Evolutionary conservation across 1,140 invertebrate genomes (phyloP).

Genomic region (Parapsyche elsis): DNA sequence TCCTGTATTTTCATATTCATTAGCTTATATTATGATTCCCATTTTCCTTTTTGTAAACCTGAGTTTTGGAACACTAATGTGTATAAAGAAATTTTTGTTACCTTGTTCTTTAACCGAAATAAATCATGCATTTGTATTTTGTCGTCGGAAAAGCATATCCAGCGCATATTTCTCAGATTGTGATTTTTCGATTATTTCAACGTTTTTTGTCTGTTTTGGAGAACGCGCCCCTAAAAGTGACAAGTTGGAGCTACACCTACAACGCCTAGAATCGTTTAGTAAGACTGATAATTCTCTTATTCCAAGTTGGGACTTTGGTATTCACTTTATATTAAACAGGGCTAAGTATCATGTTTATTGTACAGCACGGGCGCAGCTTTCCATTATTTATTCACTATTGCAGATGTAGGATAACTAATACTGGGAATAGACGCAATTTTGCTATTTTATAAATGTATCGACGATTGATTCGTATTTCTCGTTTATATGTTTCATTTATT

Average conservation of each 20-base stretch:
- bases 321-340: slow-evolving; percentile 19
- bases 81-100: neutral
- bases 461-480: no score
- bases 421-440: no score
- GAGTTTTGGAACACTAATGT: neutral
- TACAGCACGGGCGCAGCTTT: neutral
- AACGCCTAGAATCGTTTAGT: slow-evolving; percentile 51
- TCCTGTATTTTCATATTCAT: no score
- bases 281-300: slow-evolving; percentile 42
- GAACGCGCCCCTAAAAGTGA: slow-evolving; percentile 42
- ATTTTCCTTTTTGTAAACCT: neutral
- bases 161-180: neutral
- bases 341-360: neutral
- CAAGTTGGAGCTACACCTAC: slow-evolving; percentile 52
- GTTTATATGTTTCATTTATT: no score
- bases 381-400: no score
- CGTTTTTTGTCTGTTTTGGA: slow-evolving; percentile 51
- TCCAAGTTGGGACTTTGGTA: slow-evolving; percentile 5
- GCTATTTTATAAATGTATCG: no score
- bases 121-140: no score
- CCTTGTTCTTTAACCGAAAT: neutral
- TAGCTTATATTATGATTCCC: no score
- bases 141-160: no score
- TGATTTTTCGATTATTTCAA: neutral
- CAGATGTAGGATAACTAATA: no score